phyloP scores from a whole-genome alignment of 2,797 vertebrate species.

The Yasuhikotakia modesta region DNA sequence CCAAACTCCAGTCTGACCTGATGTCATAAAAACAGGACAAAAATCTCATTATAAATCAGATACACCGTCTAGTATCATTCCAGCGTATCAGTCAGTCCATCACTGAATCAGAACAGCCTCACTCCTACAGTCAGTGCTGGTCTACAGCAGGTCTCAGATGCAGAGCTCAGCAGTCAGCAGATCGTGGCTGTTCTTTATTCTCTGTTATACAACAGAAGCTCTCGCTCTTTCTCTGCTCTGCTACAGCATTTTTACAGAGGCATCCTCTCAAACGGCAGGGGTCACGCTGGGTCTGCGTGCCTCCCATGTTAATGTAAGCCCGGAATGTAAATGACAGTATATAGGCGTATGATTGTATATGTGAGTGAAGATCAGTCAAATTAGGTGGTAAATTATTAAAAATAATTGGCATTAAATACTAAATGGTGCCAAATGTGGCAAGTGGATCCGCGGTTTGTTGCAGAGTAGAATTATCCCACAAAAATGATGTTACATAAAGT shows the following conservation, averaged over 20 bases:
- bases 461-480: not conserved
- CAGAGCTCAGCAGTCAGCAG: constrained; percentile 25
- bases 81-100: constrained; percentile 15
- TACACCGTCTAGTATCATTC: constrained; percentile 30
- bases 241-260: constrained; percentile 45
- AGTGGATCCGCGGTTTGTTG: not conserved
- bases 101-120: not conserved
- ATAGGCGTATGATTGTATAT: not conserved
- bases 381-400: not conserved
- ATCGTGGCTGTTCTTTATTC: constrained; percentile 15
- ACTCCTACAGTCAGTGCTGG: not conserved
- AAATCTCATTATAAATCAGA: not conserved
- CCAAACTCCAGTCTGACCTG: constrained; percentile 8
- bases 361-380: not conserved
- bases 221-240: constrained; percentile 69
- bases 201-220: constrained; percentile 44
- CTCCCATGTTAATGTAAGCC: constrained; percentile 16
- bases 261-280: not conserved
- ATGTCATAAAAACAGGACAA: constrained; percentile 11
- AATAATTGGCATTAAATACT: not conserved
- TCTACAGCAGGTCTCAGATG: not conserved
- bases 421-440: constrained; percentile 3
- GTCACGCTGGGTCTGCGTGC: constrained; percentile 40
- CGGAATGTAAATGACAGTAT: not conserved
- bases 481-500: not conserved